Evolutionary conservation across 1,140 invertebrate genomes (phyloP), one percentile per base, ranked within the genome.

Genomic region (Camponotus vicinus): DNA sequence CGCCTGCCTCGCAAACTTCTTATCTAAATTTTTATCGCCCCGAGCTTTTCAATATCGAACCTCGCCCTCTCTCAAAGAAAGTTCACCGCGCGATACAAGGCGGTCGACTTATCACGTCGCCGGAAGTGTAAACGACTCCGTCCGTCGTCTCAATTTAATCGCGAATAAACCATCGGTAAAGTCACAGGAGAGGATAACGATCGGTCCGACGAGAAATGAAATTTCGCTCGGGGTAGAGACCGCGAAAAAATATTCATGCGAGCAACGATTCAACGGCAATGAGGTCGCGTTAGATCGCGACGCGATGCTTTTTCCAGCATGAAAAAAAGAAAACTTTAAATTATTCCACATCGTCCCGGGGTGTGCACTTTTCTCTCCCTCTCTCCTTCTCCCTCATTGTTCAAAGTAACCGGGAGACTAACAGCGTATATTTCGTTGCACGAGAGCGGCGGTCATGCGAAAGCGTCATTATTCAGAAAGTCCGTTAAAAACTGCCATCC

Each of bases 21-120:
- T 49, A 15, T 18, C 52, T 83, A 59, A 88, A 88, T 80, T 79
- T 86, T 86, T 80, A 89, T 63, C 40, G 57, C 52, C n/a, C 37
- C n/a, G 42, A 75, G 79, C 78, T 83, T 83, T 83, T 83, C 79
- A 83, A 83, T 83, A 83, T 83, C 73, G 79, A 11, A 83, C 32
- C 61, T 82, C 13, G 40, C 11, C 8, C 13, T 13, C 79, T 32
- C 45, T 75, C 69, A 70, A 63, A 61, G 79, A 73, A 83, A 75
- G 79, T 75, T 75, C 42, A 27, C 79, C 79, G 79, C 27, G 27
- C 67, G 37, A 61, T 83, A 75, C 79, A 37, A 18, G n/a, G 27
- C 27, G 42, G 55, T 49, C 57, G 69, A 83, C 71, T 83, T 83
- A 83, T 73, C 69, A 45, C 55, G 37, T 57, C 66, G 27, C 37